Percentiles rank a stretch among this genome's conserved stretches.
These are phyloP conservation scores for Malurus alboscapulatus DNA, from an alignment of 2,113 vertebrate genomes.

Conservation along the genomic window DNA sequence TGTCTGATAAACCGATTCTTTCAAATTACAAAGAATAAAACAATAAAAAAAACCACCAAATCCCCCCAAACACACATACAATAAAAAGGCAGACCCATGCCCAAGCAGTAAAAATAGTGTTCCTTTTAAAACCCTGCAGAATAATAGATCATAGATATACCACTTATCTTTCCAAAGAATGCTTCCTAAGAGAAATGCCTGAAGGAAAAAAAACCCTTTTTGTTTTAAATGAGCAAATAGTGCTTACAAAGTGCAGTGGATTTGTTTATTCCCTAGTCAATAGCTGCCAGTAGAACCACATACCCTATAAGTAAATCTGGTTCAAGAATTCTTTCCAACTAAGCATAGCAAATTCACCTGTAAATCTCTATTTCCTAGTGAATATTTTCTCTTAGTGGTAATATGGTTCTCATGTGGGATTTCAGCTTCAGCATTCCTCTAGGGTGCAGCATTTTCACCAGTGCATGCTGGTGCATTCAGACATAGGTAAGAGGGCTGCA, in stretches of 20 bases:
- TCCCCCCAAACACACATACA: neutral
- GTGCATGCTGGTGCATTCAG: neutral
- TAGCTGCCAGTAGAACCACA: neutral
- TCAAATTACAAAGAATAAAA: neutral
- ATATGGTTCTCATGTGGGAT: neutral
- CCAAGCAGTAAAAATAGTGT: neutral
- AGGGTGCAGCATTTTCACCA: neutral
- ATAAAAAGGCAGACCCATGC: neutral
- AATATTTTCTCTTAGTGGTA: neutral
- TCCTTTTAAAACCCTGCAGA: neutral
- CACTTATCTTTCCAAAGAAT: neutral
- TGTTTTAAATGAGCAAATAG: neutral
- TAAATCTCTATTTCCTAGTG: neutral
- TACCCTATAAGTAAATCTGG: neutral
- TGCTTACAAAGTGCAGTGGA: neutral
- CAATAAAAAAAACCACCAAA: neutral
- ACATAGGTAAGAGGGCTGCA: neutral
- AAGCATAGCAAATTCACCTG: neutral
- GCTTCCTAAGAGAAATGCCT: neutral
- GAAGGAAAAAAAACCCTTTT: neutral
- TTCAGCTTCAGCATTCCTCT: neutral
- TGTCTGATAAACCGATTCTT: neutral
- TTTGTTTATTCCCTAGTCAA: neutral
- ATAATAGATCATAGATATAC: neutral
- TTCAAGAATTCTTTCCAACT: neutral